phyloP scores from a whole-genome alignment of 2,888 invertebrate species.

The Pristionchus maxplancki region DNA sequence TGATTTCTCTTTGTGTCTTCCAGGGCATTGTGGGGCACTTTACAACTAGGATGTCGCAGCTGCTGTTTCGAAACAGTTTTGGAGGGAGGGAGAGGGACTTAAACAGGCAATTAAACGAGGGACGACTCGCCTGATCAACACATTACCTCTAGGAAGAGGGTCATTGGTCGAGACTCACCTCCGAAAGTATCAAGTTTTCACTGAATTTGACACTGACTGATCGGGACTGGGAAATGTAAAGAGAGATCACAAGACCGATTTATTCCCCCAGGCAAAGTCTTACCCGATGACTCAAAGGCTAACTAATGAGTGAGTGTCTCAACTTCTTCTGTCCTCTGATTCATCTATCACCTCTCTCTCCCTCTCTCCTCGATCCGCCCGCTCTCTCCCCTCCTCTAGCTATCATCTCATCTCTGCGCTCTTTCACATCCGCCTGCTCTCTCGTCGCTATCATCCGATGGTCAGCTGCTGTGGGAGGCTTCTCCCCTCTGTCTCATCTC shows the following conservation, averaged over 20 bases:
- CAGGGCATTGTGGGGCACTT: not conserved
- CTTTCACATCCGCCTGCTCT: not conserved
- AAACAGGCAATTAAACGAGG: too few relatives aligned
- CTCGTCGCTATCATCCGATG: slow-evolving; percentile 25
- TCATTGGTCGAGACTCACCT: too few relatives aligned
- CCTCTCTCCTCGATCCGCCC: not conserved
- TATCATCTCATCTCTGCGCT: not conserved
- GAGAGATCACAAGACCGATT: too few relatives aligned
- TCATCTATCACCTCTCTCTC: not conserved
- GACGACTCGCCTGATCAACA: too few relatives aligned
- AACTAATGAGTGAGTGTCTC: slow-evolving; percentile 9
- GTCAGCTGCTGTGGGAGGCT: slow-evolving; percentile 18
- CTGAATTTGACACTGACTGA: too few relatives aligned
- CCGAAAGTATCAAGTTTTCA: too few relatives aligned
- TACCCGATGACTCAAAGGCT: not conserved
- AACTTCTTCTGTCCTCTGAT: slow-evolving; percentile 37
- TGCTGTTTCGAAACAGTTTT: not conserved
- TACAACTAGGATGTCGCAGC: not conserved
- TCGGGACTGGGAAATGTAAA: too few relatives aligned
- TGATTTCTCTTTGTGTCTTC: not conserved
- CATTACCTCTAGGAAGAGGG: too few relatives aligned
- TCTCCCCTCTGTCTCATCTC: not conserved
- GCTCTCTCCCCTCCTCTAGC: not conserved
- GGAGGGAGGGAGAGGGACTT: not conserved
- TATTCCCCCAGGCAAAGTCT: not conserved